Evolutionary conservation across 2,113 vertebrate species (phyloP).

Genomic region (Periophthalmodon schlosseri): DNA sequence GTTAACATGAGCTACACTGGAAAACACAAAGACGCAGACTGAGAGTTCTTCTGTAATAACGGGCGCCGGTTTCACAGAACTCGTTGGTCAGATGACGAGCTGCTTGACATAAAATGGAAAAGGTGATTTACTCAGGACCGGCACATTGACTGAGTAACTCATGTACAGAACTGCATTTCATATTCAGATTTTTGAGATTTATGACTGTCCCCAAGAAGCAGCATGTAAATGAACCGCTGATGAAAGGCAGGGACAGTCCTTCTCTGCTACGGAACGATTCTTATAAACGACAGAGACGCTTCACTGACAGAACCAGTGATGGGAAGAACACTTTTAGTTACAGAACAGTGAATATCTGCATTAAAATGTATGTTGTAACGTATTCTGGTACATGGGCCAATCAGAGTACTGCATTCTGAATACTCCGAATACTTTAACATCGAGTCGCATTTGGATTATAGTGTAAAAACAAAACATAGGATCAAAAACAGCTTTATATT

Average conservation of each 20-base stretch:
- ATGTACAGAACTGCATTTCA: conserved; percentile 4
- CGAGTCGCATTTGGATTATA: too few species aligned
- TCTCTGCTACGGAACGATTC: background rate
- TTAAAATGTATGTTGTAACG: too few species aligned
- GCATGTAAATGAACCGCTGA: background rate
- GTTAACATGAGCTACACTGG: conserved; percentile 13
- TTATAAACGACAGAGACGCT: background rate
- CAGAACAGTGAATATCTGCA: too few species aligned
- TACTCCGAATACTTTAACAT: too few species aligned
- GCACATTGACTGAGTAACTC: conserved; percentile 10
- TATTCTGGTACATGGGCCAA: too few species aligned
- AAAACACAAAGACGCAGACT: background rate
- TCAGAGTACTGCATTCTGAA: too few species aligned
- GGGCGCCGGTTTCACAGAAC: background rate
- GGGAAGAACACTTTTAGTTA: too few species aligned
- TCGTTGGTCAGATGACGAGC: background rate
- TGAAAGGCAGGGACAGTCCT: too few species aligned
- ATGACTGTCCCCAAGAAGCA: background rate
- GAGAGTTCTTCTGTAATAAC: background rate
- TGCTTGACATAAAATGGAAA: background rate
- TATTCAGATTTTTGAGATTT: background rate
- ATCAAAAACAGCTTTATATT: too few species aligned
- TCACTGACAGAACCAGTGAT: too few species aligned
- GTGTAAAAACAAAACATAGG: too few species aligned
- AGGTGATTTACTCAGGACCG: conserved; percentile 8